These are phyloP conservation scores for Emys orbicularis DNA, from an alignment of 2,797 vertebrate genomes.

Conservation along the genomic window DNA sequence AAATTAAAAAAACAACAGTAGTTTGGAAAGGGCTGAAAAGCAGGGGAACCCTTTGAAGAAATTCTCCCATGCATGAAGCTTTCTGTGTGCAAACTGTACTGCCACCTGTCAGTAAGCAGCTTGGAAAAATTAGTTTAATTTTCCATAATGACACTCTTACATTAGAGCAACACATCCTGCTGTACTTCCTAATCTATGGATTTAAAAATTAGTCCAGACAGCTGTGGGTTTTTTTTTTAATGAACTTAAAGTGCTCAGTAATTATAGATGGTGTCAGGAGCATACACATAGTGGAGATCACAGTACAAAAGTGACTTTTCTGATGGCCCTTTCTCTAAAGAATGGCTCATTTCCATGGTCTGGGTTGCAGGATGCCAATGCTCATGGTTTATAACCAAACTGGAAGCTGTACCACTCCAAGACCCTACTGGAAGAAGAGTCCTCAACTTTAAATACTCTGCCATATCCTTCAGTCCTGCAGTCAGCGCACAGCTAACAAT, in stretches of 20 bases:
- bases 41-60: constrained; percentile 17
- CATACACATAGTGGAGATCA: neutral
- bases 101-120: constrained; percentile 38
- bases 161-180: constrained; percentile 27
- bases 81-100: neutral
- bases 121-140: constrained; percentile 25
- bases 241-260: constrained; percentile 77
- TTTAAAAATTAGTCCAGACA: constrained; percentile 74
- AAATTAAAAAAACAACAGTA: neutral
- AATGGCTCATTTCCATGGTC: neutral
- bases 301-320: constrained; percentile 49
- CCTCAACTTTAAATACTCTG: neutral
- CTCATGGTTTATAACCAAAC: constrained; percentile 39
- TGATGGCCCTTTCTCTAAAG: constrained; percentile 66
- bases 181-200: constrained; percentile 12
- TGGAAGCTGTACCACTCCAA: constrained; percentile 40
- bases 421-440: neutral
- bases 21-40: neutral
- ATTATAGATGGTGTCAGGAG: constrained; percentile 67
- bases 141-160: constrained; percentile 26
- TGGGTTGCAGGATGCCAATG: neutral
- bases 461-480: neutral
- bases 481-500: neutral
- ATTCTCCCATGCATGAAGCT: constrained; percentile 19
- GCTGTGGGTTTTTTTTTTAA: constrained; percentile 66